These are phyloP conservation scores for Nycticorax nycticorax DNA, from an alignment of 2,113 vertebrate species.

Conservation along the genomic window DNA sequence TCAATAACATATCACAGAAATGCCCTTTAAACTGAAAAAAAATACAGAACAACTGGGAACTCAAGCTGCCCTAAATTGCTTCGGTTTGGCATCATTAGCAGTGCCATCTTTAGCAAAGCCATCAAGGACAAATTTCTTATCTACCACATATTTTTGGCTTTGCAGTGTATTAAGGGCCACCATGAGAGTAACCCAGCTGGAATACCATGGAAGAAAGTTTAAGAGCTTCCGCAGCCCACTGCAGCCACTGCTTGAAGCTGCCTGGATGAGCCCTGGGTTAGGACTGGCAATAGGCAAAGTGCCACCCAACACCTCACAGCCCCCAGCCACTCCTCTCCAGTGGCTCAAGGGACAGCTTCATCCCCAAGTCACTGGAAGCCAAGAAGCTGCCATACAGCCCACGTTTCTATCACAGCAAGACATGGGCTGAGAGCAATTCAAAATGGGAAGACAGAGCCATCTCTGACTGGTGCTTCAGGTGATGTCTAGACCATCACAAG, in stretches of 20 bases:
- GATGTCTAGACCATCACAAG: background rate
- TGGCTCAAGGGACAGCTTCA: background rate
- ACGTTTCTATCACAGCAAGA: background rate
- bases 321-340: background rate
- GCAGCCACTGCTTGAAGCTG: background rate
- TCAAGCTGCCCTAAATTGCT: background rate
- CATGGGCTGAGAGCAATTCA: background rate
- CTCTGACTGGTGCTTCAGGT: background rate
- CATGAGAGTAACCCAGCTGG: background rate
- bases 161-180: background rate
- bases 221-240: background rate
- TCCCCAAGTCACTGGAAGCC: background rate
- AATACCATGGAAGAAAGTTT: background rate
- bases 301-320: background rate
- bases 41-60: background rate
- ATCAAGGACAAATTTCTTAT: background rate
- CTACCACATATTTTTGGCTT: background rate
- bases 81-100: background rate
- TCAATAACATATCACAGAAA: background rate
- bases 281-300: background rate
- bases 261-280: background rate
- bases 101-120: background rate
- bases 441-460: background rate
- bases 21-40: background rate
- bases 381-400: background rate